A percentile compares a stretch with the other conserved stretches of the same genome.
These are phyloP conservation scores for Paradoxurus hermaphroditus DNA, from an alignment of 2,113 vertebrate genomes.

Conservation along the genomic window DNA sequence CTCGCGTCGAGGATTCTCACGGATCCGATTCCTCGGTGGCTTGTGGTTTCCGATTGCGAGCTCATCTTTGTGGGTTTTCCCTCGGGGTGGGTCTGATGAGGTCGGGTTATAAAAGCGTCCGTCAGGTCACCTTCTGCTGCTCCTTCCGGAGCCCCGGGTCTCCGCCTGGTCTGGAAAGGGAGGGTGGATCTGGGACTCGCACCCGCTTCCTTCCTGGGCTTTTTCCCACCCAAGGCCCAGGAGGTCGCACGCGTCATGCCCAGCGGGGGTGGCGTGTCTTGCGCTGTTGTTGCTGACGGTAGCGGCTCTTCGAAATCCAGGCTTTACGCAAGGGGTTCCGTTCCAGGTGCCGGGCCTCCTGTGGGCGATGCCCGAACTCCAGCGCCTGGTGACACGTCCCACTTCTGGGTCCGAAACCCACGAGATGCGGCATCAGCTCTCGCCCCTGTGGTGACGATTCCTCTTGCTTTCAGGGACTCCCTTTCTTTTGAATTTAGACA, in stretches of 20 bases:
- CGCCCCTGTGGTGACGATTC: not conserved
- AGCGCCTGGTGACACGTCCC: fast-evolving
- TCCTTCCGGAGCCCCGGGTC: not conserved
- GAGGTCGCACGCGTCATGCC: not conserved
- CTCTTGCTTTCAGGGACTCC: not conserved
- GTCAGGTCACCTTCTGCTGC: not conserved
- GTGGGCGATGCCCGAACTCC: not conserved
- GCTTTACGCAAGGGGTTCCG: fast-evolving
- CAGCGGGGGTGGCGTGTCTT: not conserved
- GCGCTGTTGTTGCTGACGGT: not conserved
- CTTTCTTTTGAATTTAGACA: not conserved
- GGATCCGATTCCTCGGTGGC: not conserved
- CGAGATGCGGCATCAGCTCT: not conserved
- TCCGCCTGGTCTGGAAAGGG: not conserved
- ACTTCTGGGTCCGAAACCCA: not conserved
- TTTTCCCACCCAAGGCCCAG: not conserved
- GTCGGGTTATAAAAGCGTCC: not conserved
- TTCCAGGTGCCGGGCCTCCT: not conserved
- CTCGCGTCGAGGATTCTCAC: not conserved
- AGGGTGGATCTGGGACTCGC: not conserved
- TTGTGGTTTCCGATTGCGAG: not conserved
- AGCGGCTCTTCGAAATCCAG: not conserved
- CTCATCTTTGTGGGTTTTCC: not conserved
- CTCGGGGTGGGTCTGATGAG: not conserved
- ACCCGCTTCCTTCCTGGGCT: fast-evolving